Evolutionary conservation across 2,888 invertebrate species (phyloP), one percentile per base, ranked within the genome.

Genomic region (Calliphora vomitoria): DNA sequence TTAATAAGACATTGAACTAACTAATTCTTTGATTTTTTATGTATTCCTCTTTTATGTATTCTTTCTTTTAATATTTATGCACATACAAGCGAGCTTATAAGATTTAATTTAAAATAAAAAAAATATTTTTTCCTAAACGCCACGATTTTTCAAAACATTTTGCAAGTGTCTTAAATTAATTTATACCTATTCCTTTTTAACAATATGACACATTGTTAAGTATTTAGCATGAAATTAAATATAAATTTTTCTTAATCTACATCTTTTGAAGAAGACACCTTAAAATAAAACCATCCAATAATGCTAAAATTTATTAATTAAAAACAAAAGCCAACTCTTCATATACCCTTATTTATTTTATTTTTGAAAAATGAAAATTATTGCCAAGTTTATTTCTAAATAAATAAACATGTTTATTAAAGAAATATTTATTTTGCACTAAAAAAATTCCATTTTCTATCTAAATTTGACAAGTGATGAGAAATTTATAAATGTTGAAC

Each of bases 401-500:
- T 50, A 47, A 69, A 31, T 44, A 44, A 44, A 44, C 44, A 18
- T 20, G 20, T 18, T 55, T 55, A 50, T 35, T 20, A 4, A 13
- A 10, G 1, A 68, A 35, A 44, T 60, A 69, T 69, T 79, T 69
- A 11, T 44, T 13, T 44, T 44, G 3, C 1, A 13, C 13, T 13
- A 4, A 44, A 44, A 44, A 44, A 44, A 8, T 44, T 44, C 6
- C 41, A 44, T 44, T 44, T 44, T 86, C 83, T 75, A 71, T 83
- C 18, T 31, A 31, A 80, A 55, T 86, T 71, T 64, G 66, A 71
- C 75, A 71, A 75, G 62, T 66, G 79, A 50, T 80, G 79, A 79
- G 58, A 58, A 41, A 74, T 15, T 58, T 47, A 31, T 64, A 35
- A 15, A 35, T 62, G n/a, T 78, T 55, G 15, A 31, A 47, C 35